Evolutionary conservation across 2,113 vertebrate genomes (phyloP).

Genomic region (Poicephalus gulielmi): DNA sequence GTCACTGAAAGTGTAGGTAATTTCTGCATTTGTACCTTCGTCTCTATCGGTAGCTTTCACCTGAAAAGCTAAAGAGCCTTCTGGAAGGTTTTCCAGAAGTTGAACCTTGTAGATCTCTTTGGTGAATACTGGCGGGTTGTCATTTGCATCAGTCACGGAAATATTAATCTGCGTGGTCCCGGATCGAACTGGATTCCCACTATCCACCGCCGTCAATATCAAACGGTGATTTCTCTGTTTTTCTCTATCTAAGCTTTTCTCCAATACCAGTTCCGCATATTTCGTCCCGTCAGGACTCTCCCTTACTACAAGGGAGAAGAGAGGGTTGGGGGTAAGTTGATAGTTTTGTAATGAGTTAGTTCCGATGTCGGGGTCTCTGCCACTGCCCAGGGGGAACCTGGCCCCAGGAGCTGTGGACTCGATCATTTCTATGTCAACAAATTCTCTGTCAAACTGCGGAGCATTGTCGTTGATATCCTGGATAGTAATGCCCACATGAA

Average conservation of each 20-base stretch:
- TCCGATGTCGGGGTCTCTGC: slow-evolving; percentile 71
- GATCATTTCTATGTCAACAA: slow-evolving; percentile 61
- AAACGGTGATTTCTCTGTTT: slow-evolving; percentile 47
- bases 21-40: slow-evolving; percentile 75
- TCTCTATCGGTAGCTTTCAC: slow-evolving; percentile 77
- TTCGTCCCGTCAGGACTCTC: slow-evolving; percentile 65
- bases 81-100: slow-evolving; percentile 71
- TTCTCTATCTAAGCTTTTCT: slow-evolving; percentile 77
- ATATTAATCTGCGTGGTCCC: slow-evolving; percentile 71
- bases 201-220: slow-evolving; percentile 76
- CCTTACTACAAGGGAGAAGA: slow-evolving; percentile 67
- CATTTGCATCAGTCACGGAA: slow-evolving; percentile 77
- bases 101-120: slow-evolving; percentile 67
- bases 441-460: slow-evolving; percentile 61
- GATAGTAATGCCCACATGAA: slow-evolving; percentile 71
- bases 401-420: slow-evolving; percentile 66
- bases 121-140: slow-evolving; percentile 77
- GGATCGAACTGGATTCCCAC: slow-evolving; percentile 73
- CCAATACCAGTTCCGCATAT: slow-evolving; percentile 69
- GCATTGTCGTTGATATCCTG: slow-evolving; percentile 81
- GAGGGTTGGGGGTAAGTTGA: slow-evolving; percentile 60
- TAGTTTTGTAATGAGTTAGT: slow-evolving; percentile 77
- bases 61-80: slow-evolving; percentile 63
- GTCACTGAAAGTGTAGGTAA: slow-evolving; percentile 70
- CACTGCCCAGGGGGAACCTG: slow-evolving; percentile 59